These are phyloP conservation scores for Triplophysa tibetana DNA, from an alignment of 2,113 vertebrate genomes.

Conservation along the genomic window DNA sequence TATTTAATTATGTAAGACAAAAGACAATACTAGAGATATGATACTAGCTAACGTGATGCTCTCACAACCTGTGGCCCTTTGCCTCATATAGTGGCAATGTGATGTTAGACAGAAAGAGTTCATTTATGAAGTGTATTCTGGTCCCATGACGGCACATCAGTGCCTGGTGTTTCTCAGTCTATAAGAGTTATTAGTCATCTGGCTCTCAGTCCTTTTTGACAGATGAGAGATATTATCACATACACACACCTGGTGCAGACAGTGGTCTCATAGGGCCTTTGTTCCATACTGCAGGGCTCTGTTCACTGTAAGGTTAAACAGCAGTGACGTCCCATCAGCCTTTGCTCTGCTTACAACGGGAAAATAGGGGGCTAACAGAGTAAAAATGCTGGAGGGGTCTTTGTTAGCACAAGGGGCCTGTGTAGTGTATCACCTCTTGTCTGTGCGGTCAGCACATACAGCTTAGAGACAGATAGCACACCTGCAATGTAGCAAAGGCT, in stretches of 20 bases:
- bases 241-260: slow-evolving; percentile 13
- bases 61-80: too few relatives aligned
- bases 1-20: too few relatives aligned
- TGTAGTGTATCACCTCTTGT: slow-evolving; percentile 22
- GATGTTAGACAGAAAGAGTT: neutral
- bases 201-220: neutral
- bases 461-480: slow-evolving; percentile 5
- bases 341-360: slow-evolving; percentile 28
- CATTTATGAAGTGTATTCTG: neutral
- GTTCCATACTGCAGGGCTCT: slow-evolving; percentile 38
- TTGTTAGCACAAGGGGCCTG: slow-evolving; percentile 16
- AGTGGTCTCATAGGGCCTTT: slow-evolving; percentile 10
- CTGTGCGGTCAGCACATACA: slow-evolving; percentile 1
- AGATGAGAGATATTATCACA: slow-evolving; percentile 29
- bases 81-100: neutral
- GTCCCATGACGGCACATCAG: slow-evolving; percentile 1
- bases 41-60: too few relatives aligned
- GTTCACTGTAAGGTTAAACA: slow-evolving; percentile 48
- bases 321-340: slow-evolving; percentile 44
- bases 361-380: neutral
- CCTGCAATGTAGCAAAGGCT: neutral
- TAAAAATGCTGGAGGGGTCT: slow-evolving; percentile 3
- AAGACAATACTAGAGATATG: too few relatives aligned
- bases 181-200: slow-evolving; percentile 19
- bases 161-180: slow-evolving; percentile 21